These are phyloP conservation scores for Nyctereutes procyonoides DNA, from an alignment of 2,113 vertebrate species.

Conservation along the genomic window DNA sequence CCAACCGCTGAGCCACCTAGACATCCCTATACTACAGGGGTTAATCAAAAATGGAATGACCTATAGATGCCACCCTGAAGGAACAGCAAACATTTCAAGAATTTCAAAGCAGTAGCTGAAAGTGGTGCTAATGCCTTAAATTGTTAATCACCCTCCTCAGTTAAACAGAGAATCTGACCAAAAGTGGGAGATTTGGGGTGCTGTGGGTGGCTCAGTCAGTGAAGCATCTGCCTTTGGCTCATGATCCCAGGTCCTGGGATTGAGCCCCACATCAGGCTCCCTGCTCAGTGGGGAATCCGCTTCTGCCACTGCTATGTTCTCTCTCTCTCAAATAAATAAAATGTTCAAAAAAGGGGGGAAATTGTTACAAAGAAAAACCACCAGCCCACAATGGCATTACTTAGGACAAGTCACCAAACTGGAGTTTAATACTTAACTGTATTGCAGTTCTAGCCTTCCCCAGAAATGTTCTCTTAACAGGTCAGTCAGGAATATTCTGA, in stretches of 20 bases:
- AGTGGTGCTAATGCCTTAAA: background rate
- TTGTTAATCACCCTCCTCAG: background rate
- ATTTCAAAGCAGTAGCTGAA: background rate
- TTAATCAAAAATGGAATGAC: background rate
- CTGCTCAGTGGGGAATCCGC: too few species aligned
- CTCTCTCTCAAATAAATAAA: too few species aligned
- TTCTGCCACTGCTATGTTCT: too few species aligned
- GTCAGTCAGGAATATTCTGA: background rate
- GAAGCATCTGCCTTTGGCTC: too few species aligned
- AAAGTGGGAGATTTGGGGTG: background rate
- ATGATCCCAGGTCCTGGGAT: too few species aligned
- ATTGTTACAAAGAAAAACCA: background rate
- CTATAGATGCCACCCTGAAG: background rate
- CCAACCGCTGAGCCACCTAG: too few species aligned
- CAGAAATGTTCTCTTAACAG: background rate
- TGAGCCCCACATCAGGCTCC: too few species aligned
- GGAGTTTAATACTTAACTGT: background rate
- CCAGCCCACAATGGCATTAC: background rate
- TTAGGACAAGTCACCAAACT: background rate
- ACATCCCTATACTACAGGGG: background rate
- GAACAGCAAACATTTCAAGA: background rate
- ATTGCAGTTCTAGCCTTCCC: background rate
- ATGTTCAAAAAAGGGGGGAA: background rate
- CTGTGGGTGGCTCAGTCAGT: too few species aligned
- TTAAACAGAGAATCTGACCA: background rate